These are phyloP conservation scores for Torymus auratus DNA, from an alignment of 2,888 invertebrate species.

Conservation along the genomic window DNA sequence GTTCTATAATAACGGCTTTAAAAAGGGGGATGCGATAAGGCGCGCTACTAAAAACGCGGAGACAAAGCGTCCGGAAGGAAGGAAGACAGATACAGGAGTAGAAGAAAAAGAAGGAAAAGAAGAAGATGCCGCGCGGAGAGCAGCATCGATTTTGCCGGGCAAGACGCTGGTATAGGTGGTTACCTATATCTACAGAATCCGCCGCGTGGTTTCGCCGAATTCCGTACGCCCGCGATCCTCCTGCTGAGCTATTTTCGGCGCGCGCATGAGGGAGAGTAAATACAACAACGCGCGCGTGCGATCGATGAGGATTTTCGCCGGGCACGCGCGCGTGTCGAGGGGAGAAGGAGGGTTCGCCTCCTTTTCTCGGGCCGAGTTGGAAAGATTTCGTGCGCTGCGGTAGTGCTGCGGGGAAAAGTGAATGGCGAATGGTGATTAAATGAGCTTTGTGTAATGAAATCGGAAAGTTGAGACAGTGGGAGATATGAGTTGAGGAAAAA, in stretches of 20 bases:
- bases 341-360: neutral
- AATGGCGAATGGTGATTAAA: too few relatives aligned
- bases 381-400: too few relatives aligned
- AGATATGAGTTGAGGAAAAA: too few relatives aligned
- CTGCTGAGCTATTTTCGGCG: slow-evolving; percentile 18
- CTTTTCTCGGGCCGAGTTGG: too few relatives aligned
- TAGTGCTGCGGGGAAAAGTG: too few relatives aligned
- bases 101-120: neutral
- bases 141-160: slow-evolving; percentile 33
- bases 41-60: neutral
- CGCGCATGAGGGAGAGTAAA: neutral
- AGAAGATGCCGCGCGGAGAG: neutral
- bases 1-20: slow-evolving; percentile 25
- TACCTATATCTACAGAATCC: too few relatives aligned
- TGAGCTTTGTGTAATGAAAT: too few relatives aligned
- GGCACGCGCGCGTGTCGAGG: neutral
- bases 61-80: neutral
- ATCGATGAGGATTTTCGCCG: slow-evolving; percentile 35
- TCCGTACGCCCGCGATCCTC: neutral
- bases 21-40: slow-evolving; percentile 22
- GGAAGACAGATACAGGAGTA: neutral
- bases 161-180: neutral
- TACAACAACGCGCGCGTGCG: neutral
- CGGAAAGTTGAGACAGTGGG: too few relatives aligned
- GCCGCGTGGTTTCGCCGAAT: slow-evolving; percentile 1